A percentile compares a stretch with the other conserved stretches of the same genome.
phyloP scores from a whole-genome alignment of 2,113 vertebrate genomes.

The Ia io region DNA sequence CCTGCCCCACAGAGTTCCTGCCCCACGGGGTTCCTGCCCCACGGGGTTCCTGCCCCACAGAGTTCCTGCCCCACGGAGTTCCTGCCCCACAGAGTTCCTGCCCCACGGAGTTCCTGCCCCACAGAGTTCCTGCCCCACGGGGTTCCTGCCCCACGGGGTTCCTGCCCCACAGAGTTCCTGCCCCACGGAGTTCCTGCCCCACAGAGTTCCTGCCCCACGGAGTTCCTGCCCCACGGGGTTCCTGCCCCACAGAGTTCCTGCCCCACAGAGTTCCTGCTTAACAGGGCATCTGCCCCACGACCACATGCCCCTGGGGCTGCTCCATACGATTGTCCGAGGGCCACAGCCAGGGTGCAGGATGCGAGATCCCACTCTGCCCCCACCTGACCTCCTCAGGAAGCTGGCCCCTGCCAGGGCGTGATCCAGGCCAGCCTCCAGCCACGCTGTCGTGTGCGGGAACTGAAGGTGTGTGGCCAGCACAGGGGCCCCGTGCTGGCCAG shows the following conservation, averaged over 20 bases:
- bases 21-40: neutral
- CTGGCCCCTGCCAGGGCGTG: no score
- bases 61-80: neutral
- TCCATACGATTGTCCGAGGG: neutral
- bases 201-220: neutral
- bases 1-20: neutral
- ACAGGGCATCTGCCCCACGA: neutral
- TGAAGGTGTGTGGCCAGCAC: no score
- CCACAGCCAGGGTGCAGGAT: neutral
- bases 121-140: neutral
- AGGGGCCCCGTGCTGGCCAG: neutral
- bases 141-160: neutral
- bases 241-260: neutral
- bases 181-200: neutral
- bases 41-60: neutral
- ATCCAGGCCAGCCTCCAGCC: neutral
- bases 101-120: neutral
- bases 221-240: neutral
- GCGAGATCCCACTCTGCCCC: neutral
- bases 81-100: neutral
- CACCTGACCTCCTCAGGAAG: neutral
- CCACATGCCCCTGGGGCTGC: neutral
- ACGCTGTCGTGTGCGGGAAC: neutral
- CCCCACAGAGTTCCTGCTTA: neutral
- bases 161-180: neutral